Conservation (phyloP, 2,113 vertebrate species). For the Gasterosteus aculeatus region DNA sequence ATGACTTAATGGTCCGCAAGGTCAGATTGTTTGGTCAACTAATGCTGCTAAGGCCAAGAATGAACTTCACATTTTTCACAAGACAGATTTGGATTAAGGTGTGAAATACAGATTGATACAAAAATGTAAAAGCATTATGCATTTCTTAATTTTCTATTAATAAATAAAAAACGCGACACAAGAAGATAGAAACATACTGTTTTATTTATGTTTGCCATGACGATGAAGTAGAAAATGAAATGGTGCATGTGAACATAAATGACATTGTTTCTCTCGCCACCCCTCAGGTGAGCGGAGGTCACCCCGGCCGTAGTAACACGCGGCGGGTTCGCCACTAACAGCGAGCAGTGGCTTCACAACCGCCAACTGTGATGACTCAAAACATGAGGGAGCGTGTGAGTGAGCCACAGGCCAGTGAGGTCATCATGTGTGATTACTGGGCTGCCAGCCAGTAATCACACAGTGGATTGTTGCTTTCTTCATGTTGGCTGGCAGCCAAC, state of each 20-base stretch:
- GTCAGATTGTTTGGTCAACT: not conserved
- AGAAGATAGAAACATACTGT: slow-evolving; percentile 82
- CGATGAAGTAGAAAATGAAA: slow-evolving; percentile 86
- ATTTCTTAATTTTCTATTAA: not conserved
- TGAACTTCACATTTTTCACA: not conserved
- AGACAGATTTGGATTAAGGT: too few species aligned
- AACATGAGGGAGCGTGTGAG: slow-evolving; percentile 26
- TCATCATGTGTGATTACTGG: slow-evolving; percentile 82
- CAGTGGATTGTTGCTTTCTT: too few species aligned
- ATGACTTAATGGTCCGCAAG: not conserved
- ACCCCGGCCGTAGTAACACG: slow-evolving; percentile 13
- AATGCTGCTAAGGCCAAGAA: not conserved
- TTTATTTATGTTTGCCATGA: slow-evolving; percentile 89
- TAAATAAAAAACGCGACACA: not conserved
- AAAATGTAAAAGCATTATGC: not conserved
- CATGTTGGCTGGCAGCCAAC: too few species aligned
- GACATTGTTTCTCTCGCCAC: slow-evolving; percentile 36
- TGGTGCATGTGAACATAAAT: slow-evolving; percentile 81
- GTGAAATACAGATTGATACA: not conserved
- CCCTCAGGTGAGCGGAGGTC: slow-evolving; percentile 31
- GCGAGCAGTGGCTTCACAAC: slow-evolving; percentile 77
- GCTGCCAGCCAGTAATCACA: too few species aligned
- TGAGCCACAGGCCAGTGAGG: slow-evolving; percentile 65
- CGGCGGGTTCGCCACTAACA: slow-evolving; percentile 8
- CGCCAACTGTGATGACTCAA: slow-evolving; percentile 76